phyloP scores from a whole-genome alignment of 2,797 vertebrate genomes.

The Pteronotus mesoamericanus region DNA sequence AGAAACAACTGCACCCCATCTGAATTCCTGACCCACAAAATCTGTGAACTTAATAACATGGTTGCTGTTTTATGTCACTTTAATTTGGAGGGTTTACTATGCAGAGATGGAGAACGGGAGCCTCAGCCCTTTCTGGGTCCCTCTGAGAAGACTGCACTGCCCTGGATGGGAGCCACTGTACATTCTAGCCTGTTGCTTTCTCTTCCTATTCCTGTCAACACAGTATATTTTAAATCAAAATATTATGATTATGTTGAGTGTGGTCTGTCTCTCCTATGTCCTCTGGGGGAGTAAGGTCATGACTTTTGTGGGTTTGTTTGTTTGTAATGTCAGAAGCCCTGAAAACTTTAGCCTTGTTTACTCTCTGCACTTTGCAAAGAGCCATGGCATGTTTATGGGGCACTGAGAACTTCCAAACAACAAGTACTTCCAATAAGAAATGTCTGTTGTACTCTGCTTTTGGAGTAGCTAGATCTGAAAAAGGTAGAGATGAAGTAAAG shows the following conservation, averaged over 20 bases:
- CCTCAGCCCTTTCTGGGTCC: background rate
- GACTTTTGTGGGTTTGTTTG: background rate
- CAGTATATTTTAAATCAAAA: conserved; percentile 43
- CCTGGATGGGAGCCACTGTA: background rate
- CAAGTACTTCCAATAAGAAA: background rate
- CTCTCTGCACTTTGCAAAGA: background rate
- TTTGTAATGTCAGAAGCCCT: background rate
- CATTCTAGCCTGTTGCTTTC: background rate
- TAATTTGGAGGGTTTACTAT: background rate
- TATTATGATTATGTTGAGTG: background rate
- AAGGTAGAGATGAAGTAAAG: background rate
- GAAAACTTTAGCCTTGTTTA: background rate
- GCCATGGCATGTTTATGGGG: background rate
- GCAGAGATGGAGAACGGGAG: background rate
- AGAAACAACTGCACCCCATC: background rate
- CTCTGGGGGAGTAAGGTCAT: background rate
- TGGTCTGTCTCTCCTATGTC: background rate
- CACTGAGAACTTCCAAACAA: background rate
- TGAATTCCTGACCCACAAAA: background rate
- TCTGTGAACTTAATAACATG: background rate
- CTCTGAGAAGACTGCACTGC: rapidly evolving
- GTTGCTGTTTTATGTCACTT: background rate
- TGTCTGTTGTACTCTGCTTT: background rate
- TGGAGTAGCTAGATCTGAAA: background rate
- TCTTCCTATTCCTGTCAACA: background rate